These are phyloP conservation scores for Thaumetopoea pityocampa DNA, from an alignment of 1,140 invertebrate genomes.

Conservation along the genomic window DNA sequence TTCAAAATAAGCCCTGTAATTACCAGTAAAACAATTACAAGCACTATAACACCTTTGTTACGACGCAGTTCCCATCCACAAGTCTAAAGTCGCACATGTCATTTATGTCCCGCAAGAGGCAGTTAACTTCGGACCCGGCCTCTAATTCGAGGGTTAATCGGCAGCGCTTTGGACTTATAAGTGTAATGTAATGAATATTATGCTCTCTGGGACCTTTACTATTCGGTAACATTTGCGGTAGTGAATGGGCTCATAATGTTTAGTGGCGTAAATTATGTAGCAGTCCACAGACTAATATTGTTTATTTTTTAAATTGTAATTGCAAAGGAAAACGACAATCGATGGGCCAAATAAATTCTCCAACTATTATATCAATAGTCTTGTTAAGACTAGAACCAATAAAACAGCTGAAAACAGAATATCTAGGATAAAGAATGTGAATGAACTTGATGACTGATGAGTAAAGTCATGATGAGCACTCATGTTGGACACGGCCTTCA, in stretches of 20 bases:
- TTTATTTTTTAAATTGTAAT: no score
- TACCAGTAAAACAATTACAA: slow-evolving; percentile 18
- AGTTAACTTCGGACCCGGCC: slow-evolving; percentile 42
- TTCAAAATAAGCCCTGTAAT: slow-evolving; percentile 6
- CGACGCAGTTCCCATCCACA: slow-evolving; percentile 11
- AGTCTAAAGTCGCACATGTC: slow-evolving; percentile 40
- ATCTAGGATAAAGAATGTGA: no score
- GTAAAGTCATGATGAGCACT: no score
- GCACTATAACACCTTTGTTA: slow-evolving; percentile 14
- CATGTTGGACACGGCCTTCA: no score
- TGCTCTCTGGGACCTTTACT: slow-evolving; percentile 25
- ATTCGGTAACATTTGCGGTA: slow-evolving; percentile 13
- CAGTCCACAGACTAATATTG: no score
- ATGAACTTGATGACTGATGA: no score
- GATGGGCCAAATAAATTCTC: no score
- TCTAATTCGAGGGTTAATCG: slow-evolving; percentile 62
- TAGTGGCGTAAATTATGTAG: no score
- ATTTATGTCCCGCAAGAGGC: slow-evolving; percentile 47
- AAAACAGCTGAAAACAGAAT: no score
- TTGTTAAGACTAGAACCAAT: no score
- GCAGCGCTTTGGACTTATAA: slow-evolving; percentile 37
- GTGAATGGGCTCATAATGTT: slow-evolving; percentile 1
- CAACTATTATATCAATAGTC: no score
- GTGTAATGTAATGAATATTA: slow-evolving; percentile 55
- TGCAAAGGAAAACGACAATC: no score